These are phyloP conservation scores for Nemotelus nigrinus DNA, from an alignment of 2,888 invertebrate genomes.

Conservation along the genomic window DNA sequence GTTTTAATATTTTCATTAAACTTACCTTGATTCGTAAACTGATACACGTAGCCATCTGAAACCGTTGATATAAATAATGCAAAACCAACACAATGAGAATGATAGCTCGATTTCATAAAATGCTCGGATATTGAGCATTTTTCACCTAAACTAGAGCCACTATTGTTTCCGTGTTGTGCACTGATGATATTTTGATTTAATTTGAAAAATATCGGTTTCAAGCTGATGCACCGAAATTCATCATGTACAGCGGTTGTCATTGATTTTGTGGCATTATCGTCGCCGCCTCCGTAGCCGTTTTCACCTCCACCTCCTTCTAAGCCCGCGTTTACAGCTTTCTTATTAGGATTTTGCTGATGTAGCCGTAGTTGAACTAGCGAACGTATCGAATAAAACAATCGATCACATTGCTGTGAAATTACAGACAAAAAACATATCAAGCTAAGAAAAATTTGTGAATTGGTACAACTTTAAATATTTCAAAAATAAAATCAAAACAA, in stretches of 20 bases:
- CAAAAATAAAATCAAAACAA: not conserved
- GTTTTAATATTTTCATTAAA: not conserved
- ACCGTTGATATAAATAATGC: conserved; percentile 72
- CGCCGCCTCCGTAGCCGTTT: not conserved
- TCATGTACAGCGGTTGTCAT: conserved; percentile 52
- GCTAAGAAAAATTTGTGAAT: not conserved
- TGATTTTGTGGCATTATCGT: conserved; percentile 1
- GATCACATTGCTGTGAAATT: conserved; percentile 33
- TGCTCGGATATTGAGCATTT: conserved; percentile 53
- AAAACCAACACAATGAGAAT: conserved; percentile 70
- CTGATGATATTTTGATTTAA: conserved; percentile 49
- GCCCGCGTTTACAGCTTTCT: not conserved
- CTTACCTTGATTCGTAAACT: conserved; percentile 68
- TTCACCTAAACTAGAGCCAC: not conserved
- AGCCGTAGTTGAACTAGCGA: conserved; percentile 44
- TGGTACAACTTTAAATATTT: not conserved
- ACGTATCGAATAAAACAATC: conserved; percentile 43
- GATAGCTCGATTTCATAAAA: conserved; percentile 67
- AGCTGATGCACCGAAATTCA: conserved; percentile 62
- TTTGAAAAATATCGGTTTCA: conserved; percentile 62
- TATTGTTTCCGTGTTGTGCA: conserved; percentile 42
- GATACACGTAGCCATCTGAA: conserved; percentile 78
- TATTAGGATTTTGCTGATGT: not conserved
- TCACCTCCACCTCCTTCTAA: not conserved
- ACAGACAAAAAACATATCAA: not conserved